Evolutionary conservation across 2,888 invertebrate genomes (phyloP), one percentile per base, ranked within the genome.

Genomic region (Temnothorax ravouxi): DNA sequence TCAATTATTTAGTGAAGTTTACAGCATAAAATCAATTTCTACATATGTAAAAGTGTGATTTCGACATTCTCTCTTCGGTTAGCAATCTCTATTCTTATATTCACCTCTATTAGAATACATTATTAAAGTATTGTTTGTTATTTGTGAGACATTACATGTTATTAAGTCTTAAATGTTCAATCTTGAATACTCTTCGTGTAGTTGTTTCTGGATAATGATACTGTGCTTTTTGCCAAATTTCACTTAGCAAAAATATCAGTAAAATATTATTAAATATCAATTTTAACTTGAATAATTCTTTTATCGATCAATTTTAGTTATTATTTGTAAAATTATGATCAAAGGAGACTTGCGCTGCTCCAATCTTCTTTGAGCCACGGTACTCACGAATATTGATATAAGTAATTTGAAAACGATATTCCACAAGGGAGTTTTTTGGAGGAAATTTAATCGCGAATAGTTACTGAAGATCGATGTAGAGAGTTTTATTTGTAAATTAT

Each of bases 401-500:
- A 80, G 5, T 71, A 15, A 59, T 52, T 13, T 77, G 11, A 34
- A 77, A n/a, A 13, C 11, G 13, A 41, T 25, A 71, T 69, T 77
- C n/a, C n/a, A 25, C 47, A 47, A 69, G 29, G 29, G 29, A 29
- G 29, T 29, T 29, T 29, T 18, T 80, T 72, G 77, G 59, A 80
- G 74, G 47, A 72, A 80, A 47, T 61, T 38, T 59, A 80, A 50
- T 59, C 8, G 6, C 13, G 18, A 74, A 13, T 44, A 18, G 18
- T 3, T 44, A 18, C 34, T 44, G 13, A 47, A 59, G 2, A 59
- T 8, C 21, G n/a, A 41, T 41, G 9, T 52, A 54, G 38, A 56
- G 34, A 74, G 54, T 67, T 56, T 69, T 59, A 47, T 61, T 61
- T 50, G 74, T 47, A 47, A 72, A 72, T 59, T 59, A 72, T 47